Conservation (phyloP, 2,113 vertebrate species). For the Centropristis striata region DNA sequence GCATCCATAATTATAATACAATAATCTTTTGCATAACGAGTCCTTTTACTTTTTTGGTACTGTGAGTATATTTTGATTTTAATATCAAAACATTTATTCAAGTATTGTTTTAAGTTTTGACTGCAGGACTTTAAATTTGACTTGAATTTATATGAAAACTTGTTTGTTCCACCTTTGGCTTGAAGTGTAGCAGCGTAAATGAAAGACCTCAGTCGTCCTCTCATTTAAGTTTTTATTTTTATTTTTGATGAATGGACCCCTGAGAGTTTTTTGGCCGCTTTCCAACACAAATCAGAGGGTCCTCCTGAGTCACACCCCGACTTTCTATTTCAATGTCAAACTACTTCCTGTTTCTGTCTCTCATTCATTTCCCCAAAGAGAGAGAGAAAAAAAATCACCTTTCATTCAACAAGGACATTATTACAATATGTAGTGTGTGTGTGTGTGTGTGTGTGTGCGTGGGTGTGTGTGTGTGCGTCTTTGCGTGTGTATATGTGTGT, state of each 20-base stretch:
- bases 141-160: too few species aligned
- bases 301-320: not conserved
- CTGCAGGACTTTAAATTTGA: too few species aligned
- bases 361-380: not conserved
- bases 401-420: slow-evolving; percentile 18
- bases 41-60: too few species aligned
- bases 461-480: not conserved
- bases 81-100: too few species aligned
- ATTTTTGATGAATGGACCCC: not conserved
- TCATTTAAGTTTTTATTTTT: too few species aligned
- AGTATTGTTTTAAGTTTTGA: too few species aligned
- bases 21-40: too few species aligned
- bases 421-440: not conserved
- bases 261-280: not conserved
- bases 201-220: not conserved
- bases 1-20: too few species aligned
- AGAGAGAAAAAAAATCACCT: not conserved
- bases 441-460: not conserved
- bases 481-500: too few species aligned
- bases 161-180: too few species aligned
- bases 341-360: slow-evolving; percentile 17
- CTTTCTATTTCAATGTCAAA: not conserved
- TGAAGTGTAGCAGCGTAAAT: too few species aligned
- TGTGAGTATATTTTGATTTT: too few species aligned
- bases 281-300: not conserved